Evolutionary conservation across 2,797 vertebrate species (phyloP).

Genomic region (Morus bassanus): DNA sequence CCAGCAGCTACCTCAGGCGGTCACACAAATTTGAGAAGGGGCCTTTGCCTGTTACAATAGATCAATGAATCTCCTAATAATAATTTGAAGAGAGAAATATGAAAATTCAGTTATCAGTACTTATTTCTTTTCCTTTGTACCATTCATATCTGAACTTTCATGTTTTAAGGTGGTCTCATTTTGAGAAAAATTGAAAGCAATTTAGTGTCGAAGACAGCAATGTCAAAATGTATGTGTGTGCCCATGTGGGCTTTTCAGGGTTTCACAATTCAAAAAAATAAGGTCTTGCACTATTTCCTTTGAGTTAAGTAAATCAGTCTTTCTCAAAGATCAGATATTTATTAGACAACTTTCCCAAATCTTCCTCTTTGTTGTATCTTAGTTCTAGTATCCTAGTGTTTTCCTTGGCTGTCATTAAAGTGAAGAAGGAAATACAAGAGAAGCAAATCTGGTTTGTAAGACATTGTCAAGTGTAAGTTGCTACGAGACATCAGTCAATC

Average conservation of each 20-base stretch:
- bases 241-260: neutral
- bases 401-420: neutral
- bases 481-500: neutral
- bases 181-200: neutral
- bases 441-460: neutral
- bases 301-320: neutral
- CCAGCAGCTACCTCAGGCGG: rapidly evolving
- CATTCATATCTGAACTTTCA: neutral
- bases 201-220: neutral
- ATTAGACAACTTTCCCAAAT: neutral
- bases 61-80: neutral
- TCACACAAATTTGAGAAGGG: neutral
- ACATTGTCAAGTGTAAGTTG: neutral
- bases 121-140: neutral
- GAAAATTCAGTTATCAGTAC: neutral
- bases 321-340: neutral
- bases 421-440: neutral
- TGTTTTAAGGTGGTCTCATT: neutral
- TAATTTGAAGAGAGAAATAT: neutral
- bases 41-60: neutral
- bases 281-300: neutral
- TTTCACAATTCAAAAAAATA: neutral
- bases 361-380: neutral
- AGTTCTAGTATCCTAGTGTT: neutral
- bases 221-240: neutral